Base-by-base conservation (phyloP, 2,797 vertebrate genomes). In the Rousettus madagascariensis region DNA sequence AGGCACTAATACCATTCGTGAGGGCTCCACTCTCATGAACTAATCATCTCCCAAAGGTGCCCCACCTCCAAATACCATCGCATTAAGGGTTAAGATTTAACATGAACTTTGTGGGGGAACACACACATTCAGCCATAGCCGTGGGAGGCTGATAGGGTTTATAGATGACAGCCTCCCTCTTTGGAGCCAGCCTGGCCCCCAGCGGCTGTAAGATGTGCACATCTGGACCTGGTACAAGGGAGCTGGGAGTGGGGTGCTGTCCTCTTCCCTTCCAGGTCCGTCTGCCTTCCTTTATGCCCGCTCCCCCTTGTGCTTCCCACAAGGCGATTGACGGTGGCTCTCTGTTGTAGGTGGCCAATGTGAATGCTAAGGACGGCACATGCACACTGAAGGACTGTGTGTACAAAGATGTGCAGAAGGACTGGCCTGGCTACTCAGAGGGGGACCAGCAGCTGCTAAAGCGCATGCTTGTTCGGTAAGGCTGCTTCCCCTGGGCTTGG, bases 361-460 rank as follows among this genome's bases (percentile, higher is more conserved):
- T 99, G 96, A 99, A 98, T 93, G 98, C 98, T 97, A 99, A 98
- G 98, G 99, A 99, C 95, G 99, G 99, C 98, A 99, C 99, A 10
- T 99, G 99, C 98, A 99, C 99, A 0, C 98, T 99, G 98, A 99
- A 99, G 98, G 99, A 99, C 94, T 98, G 98, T 96, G 98, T 99
- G 72, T 99, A 99, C 98, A 99, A 99, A 90, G 99, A 99, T 7
- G 98, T 99, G 95, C 99, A 99, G 98, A 99, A 99, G 97, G 99
- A 99, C 97, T 99, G 99, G 99, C 99, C 99, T 0, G 99, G 99
- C 96, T 99, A 99, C 98, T 99, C 99, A 0, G 99, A 99, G 95
- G 99, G 99, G 85, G 99, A 99, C 97, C 99, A 99, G 97, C 99
- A 99, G 97, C 98, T 99, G 97, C 98, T 99, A 85, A 99, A 99